Evolutionary conservation across 1,140 invertebrate species (phyloP).

Genomic region (Atopsyche davidsoni): DNA sequence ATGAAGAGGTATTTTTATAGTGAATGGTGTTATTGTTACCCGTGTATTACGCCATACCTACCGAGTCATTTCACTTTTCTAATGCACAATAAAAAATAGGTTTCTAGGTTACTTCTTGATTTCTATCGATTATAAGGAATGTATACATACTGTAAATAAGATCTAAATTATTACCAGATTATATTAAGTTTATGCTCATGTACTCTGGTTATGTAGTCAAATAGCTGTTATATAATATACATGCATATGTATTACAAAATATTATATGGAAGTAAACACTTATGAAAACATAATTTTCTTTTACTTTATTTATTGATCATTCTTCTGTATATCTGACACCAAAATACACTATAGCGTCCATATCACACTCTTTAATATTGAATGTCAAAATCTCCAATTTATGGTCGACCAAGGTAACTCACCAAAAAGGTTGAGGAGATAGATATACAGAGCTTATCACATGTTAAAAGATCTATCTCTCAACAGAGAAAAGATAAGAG

Average conservation of each 20-base stretch:
- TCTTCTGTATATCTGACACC: no score
- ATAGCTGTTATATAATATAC: constrained; percentile 27
- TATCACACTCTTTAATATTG: no score
- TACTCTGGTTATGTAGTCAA: constrained; percentile 25
- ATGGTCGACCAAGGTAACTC: no score
- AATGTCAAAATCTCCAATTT: no score
- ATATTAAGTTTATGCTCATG: constrained; percentile 24
- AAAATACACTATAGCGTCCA: no score
- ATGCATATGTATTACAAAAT: constrained; percentile 21
- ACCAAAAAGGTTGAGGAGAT: no score
- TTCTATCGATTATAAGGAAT: constrained; percentile 26
- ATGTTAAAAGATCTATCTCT: no score
- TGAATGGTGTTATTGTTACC: constrained; percentile 17
- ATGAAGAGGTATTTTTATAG: constrained; percentile 28
- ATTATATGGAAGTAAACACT: constrained; percentile 24
- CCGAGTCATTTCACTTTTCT: constrained; percentile 25
- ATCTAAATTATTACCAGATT: constrained; percentile 25
- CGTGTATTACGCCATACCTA: constrained; percentile 8
- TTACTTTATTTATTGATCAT: no score
- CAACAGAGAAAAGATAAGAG: no score
- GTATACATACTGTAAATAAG: constrained; percentile 27
- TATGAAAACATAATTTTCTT: no score
- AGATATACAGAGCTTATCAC: no score
- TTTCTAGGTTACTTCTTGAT: no score
- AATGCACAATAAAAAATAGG: constrained; percentile 27